Conservation (phyloP, 2,888 invertebrate species). For the Hypena proboscidalis region DNA sequence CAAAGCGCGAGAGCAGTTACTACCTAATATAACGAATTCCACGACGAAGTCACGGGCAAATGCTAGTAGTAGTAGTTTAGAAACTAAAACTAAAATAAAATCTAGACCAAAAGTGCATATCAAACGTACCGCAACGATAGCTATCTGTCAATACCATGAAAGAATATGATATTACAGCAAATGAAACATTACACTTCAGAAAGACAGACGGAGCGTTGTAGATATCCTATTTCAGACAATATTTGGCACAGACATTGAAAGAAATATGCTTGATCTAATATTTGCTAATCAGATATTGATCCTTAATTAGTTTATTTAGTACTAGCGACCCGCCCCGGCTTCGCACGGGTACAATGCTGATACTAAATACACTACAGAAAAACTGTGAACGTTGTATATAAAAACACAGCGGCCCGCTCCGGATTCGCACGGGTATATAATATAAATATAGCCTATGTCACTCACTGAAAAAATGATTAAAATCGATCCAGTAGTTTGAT, state of each 20-base stretch:
- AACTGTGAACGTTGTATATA: too few relatives aligned
- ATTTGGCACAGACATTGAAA: conserved; percentile 12
- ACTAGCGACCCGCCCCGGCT: too few relatives aligned
- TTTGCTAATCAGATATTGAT: background rate
- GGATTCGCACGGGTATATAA: too few relatives aligned
- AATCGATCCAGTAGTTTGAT: too few relatives aligned
- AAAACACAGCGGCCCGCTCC: too few relatives aligned
- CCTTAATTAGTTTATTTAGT: background rate
- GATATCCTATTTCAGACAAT: conserved; percentile 24
- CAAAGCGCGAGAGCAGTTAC: too few relatives aligned
- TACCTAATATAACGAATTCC: too few relatives aligned
- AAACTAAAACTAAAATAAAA: background rate
- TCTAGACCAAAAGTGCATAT: conserved; percentile 1
- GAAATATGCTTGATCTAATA: background rate
- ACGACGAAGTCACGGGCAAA: too few relatives aligned
- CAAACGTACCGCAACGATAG: conserved; percentile 17
- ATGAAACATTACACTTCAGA: conserved; percentile 33
- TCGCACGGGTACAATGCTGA: too few relatives aligned
- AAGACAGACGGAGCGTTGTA: conserved; percentile 6
- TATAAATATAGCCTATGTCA: too few relatives aligned
- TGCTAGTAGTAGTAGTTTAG: background rate
- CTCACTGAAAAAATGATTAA: too few relatives aligned
- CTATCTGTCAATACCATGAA: conserved; percentile 22
- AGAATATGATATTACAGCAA: conserved; percentile 42
- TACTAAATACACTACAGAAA: too few relatives aligned